phyloP scores from a whole-genome alignment of 2,797 vertebrate species.

The Mycteria americana region DNA sequence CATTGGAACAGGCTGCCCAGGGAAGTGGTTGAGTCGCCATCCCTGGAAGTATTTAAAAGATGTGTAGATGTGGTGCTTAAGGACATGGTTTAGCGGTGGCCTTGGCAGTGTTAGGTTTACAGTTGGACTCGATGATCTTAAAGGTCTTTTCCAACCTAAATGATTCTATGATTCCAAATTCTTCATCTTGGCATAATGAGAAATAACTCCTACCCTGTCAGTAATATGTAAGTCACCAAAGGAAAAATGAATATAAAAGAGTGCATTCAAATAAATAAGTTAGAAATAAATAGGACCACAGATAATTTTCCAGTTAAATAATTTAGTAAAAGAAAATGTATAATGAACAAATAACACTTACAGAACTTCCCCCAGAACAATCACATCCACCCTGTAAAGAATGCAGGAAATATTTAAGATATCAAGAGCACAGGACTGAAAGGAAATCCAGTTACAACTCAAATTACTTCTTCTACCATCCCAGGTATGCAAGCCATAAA shows the following conservation, averaged over 20 bases:
- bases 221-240: not conserved
- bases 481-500: not conserved
- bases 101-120: not conserved
- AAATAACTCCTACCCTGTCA: not conserved
- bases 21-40: not conserved
- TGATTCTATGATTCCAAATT: not conserved
- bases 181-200: not conserved
- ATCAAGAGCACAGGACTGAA: not conserved
- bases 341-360: conserved; percentile 32
- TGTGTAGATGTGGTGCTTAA: rapidly evolving
- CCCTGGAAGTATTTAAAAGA: not conserved
- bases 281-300: not conserved
- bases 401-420: not conserved
- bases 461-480: not conserved
- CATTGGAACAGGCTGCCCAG: not conserved
- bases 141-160: not conserved
- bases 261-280: not conserved
- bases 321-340: not conserved
- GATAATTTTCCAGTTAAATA: not conserved
- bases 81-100: not conserved
- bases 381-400: conserved; percentile 53
- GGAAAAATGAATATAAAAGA: not conserved
- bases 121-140: rapidly evolving
- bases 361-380: conserved; percentile 37
- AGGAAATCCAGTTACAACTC: not conserved